These are phyloP conservation scores for Phortica magna DNA, from an alignment of 2,888 invertebrate species.

Conservation along the genomic window DNA sequence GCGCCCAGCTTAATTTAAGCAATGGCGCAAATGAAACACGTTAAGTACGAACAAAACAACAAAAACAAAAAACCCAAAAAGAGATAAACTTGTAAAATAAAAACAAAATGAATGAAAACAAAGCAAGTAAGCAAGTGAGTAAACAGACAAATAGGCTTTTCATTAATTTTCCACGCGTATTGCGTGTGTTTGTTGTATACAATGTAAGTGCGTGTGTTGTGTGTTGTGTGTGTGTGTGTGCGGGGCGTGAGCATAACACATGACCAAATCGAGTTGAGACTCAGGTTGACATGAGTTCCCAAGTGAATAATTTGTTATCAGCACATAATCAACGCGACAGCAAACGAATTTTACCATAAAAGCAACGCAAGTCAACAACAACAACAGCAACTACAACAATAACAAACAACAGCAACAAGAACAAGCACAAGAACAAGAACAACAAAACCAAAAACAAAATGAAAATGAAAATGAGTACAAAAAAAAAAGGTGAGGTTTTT, in stretches of 20 bases:
- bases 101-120: slow-evolving; percentile 42
- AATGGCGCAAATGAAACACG: background rate
- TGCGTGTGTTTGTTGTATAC: slow-evolving; percentile 43
- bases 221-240: slow-evolving; percentile 40
- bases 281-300: slow-evolving; percentile 63
- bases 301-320: slow-evolving; percentile 74
- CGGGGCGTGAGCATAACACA: slow-evolving; percentile 21
- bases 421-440: slow-evolving; percentile 31
- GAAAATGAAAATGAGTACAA: too few species aligned
- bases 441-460: slow-evolving; percentile 31
- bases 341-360: slow-evolving; percentile 28
- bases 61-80: background rate
- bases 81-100: slow-evolving; percentile 8
- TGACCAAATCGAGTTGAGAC: slow-evolving; percentile 7
- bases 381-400: slow-evolving; percentile 34
- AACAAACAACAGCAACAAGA: slow-evolving; percentile 2
- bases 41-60: background rate
- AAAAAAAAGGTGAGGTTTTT: slow-evolving; percentile 61
- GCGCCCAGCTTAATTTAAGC: background rate
- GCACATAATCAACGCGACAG: slow-evolving; percentile 73
- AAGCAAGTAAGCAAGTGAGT: slow-evolving; percentile 38
- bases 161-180: slow-evolving; percentile 65
- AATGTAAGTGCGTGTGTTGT: slow-evolving; percentile 38
- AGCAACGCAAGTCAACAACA: slow-evolving; percentile 42
- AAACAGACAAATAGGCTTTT: slow-evolving; percentile 62